Conservation (phyloP, 2,113 vertebrate genomes). For the Oryctolagus cuniculus region DNA sequence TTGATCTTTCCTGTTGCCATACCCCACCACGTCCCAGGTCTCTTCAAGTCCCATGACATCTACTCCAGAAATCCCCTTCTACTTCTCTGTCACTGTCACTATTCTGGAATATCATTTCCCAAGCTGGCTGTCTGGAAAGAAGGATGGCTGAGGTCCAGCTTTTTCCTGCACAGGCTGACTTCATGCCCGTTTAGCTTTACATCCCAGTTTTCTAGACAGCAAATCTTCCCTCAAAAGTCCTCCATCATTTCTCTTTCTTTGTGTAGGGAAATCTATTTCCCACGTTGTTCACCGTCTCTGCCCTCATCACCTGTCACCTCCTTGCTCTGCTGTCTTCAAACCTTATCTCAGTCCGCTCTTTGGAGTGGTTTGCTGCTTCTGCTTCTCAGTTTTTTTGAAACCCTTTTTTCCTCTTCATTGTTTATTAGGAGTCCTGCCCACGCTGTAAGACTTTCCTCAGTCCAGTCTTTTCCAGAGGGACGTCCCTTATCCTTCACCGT, state of each 20-base stretch:
- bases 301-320: neutral
- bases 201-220: neutral
- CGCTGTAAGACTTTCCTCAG: neutral
- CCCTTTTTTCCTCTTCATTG: neutral
- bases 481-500: neutral
- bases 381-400: neutral
- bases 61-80: accelerated
- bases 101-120: neutral
- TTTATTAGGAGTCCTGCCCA: neutral
- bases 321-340: neutral
- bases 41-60: neutral
- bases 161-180: neutral
- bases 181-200: neutral
- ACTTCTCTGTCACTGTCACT: neutral
- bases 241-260: neutral
- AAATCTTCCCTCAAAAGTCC: neutral
- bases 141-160: neutral
- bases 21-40: neutral
- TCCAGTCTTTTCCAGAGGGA: neutral
- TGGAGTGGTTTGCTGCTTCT: neutral
- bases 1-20: neutral
- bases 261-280: neutral
- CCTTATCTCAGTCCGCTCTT: neutral
- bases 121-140: neutral
- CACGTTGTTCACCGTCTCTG: neutral